phyloP scores from a whole-genome alignment of 2,888 invertebrate species.

The Apeira syringaria region DNA sequence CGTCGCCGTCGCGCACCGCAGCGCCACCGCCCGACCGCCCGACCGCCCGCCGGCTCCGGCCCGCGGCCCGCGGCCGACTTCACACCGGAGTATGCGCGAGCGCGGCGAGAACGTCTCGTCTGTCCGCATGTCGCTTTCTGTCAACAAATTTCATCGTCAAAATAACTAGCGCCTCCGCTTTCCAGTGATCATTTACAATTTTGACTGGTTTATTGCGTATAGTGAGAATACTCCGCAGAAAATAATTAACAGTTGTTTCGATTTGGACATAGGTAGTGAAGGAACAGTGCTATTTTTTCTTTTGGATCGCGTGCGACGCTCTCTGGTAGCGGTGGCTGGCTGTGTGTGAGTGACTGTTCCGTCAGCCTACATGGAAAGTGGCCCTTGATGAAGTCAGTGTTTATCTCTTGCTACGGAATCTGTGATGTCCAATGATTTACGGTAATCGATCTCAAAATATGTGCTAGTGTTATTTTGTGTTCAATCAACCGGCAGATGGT shows the following conservation, averaged over 20 bases:
- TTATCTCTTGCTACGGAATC: slow-evolving; percentile 54
- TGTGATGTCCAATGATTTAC: slow-evolving; percentile 66
- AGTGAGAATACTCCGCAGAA: slow-evolving; percentile 59
- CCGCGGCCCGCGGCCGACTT: slow-evolving; percentile 71
- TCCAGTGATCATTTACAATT: slow-evolving; percentile 63
- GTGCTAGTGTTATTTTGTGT: slow-evolving; percentile 50
- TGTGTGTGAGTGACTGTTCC: slow-evolving; percentile 80
- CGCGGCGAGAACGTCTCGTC: slow-evolving; percentile 79
- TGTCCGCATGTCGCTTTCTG: slow-evolving; percentile 68
- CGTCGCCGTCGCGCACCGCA: slow-evolving; percentile 36
- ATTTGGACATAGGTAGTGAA: slow-evolving; percentile 68
- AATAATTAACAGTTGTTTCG: slow-evolving; percentile 53
- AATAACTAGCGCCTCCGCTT: slow-evolving; percentile 62
- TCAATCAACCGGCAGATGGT: slow-evolving; percentile 52
- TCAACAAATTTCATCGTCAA: slow-evolving; percentile 78
- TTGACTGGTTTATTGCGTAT: slow-evolving; percentile 69
- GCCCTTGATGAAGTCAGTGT: slow-evolving; percentile 67
- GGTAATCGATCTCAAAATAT: slow-evolving; percentile 60
- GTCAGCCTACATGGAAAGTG: slow-evolving; percentile 73
- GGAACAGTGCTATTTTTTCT: slow-evolving; percentile 78
- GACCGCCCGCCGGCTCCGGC: slow-evolving; percentile 36
- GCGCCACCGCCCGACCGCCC: slow-evolving; percentile 27
- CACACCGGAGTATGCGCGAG: slow-evolving; percentile 81
- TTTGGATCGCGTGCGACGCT: slow-evolving; percentile 78
- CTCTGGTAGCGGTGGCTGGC: slow-evolving; percentile 64